These are phyloP conservation scores for Formica selysi DNA, from an alignment of 1,140 invertebrate species.

Conservation along the genomic window DNA sequence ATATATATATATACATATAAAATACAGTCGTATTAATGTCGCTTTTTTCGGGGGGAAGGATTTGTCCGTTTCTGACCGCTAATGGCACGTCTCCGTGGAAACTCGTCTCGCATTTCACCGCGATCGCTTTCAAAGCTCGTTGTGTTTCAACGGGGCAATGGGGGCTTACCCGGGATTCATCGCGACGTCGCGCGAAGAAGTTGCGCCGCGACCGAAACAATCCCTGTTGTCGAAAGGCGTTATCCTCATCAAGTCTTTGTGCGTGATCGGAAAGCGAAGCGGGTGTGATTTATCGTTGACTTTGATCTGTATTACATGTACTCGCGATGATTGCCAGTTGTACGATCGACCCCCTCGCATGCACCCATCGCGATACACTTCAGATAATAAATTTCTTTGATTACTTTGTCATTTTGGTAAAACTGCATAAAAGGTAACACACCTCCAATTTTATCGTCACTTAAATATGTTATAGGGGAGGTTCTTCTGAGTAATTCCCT, in stretches of 20 bases:
- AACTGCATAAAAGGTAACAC: too few relatives aligned
- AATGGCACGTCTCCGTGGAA: slow-evolving; percentile 54
- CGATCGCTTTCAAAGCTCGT: slow-evolving; percentile 42
- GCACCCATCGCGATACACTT: background rate
- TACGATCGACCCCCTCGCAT: background rate
- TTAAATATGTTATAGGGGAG: too few relatives aligned
- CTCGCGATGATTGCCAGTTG: background rate
- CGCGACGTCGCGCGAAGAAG: slow-evolving; percentile 42
- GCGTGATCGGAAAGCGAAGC: slow-evolving; percentile 57
- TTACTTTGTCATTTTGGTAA: too few relatives aligned
- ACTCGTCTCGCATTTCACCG: slow-evolving; percentile 36
- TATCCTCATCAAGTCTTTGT: slow-evolving; percentile 29
- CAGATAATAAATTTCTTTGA: background rate
- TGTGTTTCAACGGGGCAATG: background rate
- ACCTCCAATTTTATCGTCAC: too few relatives aligned
- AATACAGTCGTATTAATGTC: slow-evolving; percentile 24
- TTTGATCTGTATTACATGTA: slow-evolving; percentile 43
- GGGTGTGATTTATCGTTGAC: slow-evolving; percentile 1
- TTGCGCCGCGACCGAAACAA: slow-evolving; percentile 37
- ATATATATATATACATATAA: background rate
- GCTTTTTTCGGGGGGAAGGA: slow-evolving; percentile 12
- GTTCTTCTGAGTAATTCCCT: too few relatives aligned
- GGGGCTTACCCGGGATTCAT: slow-evolving; percentile 26
- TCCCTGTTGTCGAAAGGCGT: slow-evolving; percentile 38
- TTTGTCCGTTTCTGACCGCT: slow-evolving; percentile 45